These are phyloP conservation scores for Heliothis virescens DNA, from an alignment of 1,140 invertebrate genomes.

Conservation along the genomic window DNA sequence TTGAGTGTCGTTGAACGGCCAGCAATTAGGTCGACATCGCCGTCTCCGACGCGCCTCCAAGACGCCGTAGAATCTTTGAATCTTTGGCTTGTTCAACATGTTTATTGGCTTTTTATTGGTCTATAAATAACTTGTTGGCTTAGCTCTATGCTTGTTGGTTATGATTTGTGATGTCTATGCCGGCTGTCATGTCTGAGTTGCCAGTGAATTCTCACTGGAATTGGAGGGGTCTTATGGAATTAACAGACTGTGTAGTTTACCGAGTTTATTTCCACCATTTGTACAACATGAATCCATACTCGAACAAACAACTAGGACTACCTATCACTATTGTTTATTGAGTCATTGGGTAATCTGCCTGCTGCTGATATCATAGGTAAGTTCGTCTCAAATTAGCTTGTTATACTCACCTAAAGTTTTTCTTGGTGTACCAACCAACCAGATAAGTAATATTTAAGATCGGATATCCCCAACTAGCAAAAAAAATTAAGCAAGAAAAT, in stretches of 20 bases:
- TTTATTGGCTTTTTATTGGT: conserved; percentile 48
- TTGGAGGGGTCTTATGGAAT: not conserved
- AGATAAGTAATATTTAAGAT: too few species aligned
- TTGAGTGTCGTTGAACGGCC: conserved; percentile 72
- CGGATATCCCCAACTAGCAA: too few species aligned
- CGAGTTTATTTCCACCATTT: too few species aligned
- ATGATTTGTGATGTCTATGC: conserved; percentile 13
- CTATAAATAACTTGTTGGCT: conserved; percentile 41
- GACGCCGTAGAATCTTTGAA: conserved; percentile 48
- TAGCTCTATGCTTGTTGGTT: conserved; percentile 28
- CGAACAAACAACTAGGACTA: too few species aligned
- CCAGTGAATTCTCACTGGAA: not conserved
- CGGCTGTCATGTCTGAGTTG: conserved; percentile 20
- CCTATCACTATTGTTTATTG: too few species aligned
- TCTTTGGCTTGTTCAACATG: conserved; percentile 45
- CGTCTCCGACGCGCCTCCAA: conserved; percentile 50
- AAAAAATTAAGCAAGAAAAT: too few species aligned
- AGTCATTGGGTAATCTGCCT: too few species aligned
- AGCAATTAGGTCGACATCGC: conserved; percentile 69
- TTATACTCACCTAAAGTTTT: too few species aligned
- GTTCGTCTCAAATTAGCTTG: too few species aligned
- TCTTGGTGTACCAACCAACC: too few species aligned
- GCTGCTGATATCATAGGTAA: too few species aligned
- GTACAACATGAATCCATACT: too few species aligned
- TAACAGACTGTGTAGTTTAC: not conserved